phyloP scores from a whole-genome alignment of 2,113 vertebrate species.

The Alectura lathami region DNA sequence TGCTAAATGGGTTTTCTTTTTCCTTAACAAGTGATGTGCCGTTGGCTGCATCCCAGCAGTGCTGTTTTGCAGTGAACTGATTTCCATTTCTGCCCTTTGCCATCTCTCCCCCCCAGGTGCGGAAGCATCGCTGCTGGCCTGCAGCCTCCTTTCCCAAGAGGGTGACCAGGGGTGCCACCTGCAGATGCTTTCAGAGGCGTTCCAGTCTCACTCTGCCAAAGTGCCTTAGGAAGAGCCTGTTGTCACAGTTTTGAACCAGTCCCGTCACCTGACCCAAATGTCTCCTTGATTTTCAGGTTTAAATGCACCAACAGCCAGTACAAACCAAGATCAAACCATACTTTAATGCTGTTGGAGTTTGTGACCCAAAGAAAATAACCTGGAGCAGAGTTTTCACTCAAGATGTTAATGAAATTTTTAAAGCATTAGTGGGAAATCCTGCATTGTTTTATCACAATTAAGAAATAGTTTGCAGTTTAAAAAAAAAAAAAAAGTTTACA shows the following conservation, averaged over 20 bases:
- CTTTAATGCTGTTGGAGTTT: background rate
- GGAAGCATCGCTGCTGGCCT: background rate
- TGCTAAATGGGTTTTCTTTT: conserved; percentile 48
- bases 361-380: background rate
- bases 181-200: background rate
- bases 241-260: accelerated
- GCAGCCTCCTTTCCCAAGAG: background rate
- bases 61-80: background rate
- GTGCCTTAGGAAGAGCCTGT: background rate
- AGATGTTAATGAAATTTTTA: background rate
- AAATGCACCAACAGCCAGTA: background rate
- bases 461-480: background rate
- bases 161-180: accelerated
- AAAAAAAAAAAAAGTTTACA: background rate
- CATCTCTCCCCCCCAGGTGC: accelerated
- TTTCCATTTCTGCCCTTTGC: background rate
- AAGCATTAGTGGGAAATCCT: background rate
- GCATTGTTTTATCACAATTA: background rate
- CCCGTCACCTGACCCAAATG: background rate
- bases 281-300: background rate
- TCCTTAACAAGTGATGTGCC: background rate
- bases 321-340: background rate
- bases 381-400: background rate
- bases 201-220: accelerated
- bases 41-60: accelerated